Evolutionary conservation across 2,113 vertebrate genomes (phyloP).

Genomic region (Australoheros scitulus): DNA sequence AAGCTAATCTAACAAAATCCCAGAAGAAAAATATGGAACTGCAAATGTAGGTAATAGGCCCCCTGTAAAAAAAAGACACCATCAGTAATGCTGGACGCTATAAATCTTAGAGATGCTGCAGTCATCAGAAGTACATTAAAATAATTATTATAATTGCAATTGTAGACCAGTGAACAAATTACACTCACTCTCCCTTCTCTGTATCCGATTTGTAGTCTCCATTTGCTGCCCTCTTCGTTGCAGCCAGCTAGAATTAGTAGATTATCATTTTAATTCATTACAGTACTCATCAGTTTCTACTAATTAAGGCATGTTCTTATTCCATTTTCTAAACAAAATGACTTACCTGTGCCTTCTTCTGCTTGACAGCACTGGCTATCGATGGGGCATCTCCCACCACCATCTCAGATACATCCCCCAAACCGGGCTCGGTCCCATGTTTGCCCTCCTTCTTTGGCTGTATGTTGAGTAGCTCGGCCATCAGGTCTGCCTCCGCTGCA

Average conservation of each 20-base stretch:
- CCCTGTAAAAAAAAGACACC: too few relatives aligned
- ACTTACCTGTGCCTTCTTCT: constrained; percentile 90
- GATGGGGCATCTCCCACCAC: constrained; percentile 86
- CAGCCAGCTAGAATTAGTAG: constrained; percentile 78
- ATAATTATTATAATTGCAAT: too few relatives aligned
- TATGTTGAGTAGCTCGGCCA: constrained; percentile 89
- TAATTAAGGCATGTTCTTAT: not conserved
- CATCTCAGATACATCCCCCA: constrained; percentile 93
- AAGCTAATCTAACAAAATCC: not conserved
- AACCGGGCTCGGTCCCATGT: constrained; percentile 87
- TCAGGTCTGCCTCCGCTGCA: constrained; percentile 85
- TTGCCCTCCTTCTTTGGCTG: constrained; percentile 90
- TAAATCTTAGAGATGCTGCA: too few relatives aligned
- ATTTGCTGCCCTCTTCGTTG: constrained; percentile 82
- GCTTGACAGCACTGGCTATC: constrained; percentile 87
- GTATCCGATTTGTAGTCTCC: constrained; percentile 85
- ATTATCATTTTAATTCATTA: not conserved
- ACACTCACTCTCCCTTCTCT: constrained; percentile 95
- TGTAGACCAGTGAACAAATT: not conserved
- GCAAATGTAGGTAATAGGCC: not conserved
- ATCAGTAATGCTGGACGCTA: too few relatives aligned
- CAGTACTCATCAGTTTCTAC: not conserved
- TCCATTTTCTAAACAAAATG: not conserved
- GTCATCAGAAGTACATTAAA: too few relatives aligned
- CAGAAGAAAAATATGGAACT: rapidly evolving